Conservation (phyloP, 2,113 vertebrate genomes). For the Micronisus gabar region DNA sequence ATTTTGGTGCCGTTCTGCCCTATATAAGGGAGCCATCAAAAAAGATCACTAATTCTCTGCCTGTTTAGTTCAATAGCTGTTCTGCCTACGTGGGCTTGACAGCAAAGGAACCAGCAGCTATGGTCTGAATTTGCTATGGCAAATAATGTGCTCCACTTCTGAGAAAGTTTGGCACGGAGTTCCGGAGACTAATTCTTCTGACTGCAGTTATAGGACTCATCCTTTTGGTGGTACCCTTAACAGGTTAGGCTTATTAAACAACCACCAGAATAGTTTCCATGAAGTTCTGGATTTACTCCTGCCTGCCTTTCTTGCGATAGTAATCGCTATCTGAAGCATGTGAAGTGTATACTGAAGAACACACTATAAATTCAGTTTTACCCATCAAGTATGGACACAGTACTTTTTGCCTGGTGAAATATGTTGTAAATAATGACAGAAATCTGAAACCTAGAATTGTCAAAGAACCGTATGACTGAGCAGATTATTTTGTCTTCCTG, state of each 20-base stretch:
- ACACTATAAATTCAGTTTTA: not conserved
- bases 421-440: not conserved
- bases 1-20: not conserved
- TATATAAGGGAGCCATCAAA: not conserved
- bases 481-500: not conserved
- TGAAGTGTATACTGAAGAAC: not conserved
- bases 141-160: not conserved
- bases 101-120: fast-evolving
- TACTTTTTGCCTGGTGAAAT: not conserved
- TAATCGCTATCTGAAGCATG: not conserved
- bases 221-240: not conserved
- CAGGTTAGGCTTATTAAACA: not conserved
- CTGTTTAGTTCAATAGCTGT: not conserved
- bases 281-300: not conserved
- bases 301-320: not conserved
- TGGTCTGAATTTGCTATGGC: not conserved
- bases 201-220: not conserved
- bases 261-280: not conserved
- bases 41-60: not conserved
- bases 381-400: not conserved
- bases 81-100: fast-evolving
- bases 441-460: not conserved
- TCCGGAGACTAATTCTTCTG: not conserved
- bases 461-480: not conserved
- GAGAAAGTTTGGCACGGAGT: not conserved